Evolutionary conservation across 2,113 vertebrate species (phyloP).

Genomic region (Hippocampus mohnikei): DNA sequence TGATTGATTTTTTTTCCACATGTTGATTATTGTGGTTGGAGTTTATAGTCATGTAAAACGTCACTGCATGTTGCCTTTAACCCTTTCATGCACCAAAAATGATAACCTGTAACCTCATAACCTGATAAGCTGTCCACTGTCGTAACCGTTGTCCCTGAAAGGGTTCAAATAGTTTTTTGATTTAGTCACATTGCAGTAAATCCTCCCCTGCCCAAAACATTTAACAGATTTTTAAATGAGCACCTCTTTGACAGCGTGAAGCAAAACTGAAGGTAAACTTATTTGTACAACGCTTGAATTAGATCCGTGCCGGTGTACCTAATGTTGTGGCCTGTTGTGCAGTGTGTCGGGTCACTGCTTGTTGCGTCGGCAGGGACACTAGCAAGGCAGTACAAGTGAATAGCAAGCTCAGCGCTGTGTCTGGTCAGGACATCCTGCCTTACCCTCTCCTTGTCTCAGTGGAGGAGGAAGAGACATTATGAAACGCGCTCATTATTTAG

Average conservation of each 20-base stretch:
- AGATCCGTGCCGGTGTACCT: neutral
- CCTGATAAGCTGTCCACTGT: too few relatives aligned
- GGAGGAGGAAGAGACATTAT: conserved; percentile 44
- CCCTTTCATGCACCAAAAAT: too few relatives aligned
- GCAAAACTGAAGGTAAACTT: too few relatives aligned
- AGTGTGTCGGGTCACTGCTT: neutral
- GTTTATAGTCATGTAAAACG: neutral
- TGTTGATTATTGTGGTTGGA: neutral
- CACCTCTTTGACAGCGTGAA: too few relatives aligned
- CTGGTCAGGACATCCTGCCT: conserved; percentile 58
- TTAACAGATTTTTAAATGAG: too few relatives aligned
- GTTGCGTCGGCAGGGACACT: conserved; percentile 11
- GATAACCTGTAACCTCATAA: too few relatives aligned
- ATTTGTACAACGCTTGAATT: neutral
- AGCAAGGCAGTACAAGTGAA: conserved; percentile 10
- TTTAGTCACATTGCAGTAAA: too few relatives aligned
- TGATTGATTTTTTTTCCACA: neutral
- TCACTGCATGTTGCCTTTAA: neutral
- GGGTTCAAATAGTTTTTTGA: too few relatives aligned
- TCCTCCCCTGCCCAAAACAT: too few relatives aligned
- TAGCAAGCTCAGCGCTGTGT: conserved; percentile 25
- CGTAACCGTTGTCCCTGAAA: too few relatives aligned
- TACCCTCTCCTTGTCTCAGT: conserved; percentile 41
- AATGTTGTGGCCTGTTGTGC: neutral
- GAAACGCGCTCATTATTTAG: conserved; percentile 38